phyloP scores from a whole-genome alignment of 1,140 invertebrate genomes.

The Forficula auricularia region DNA sequence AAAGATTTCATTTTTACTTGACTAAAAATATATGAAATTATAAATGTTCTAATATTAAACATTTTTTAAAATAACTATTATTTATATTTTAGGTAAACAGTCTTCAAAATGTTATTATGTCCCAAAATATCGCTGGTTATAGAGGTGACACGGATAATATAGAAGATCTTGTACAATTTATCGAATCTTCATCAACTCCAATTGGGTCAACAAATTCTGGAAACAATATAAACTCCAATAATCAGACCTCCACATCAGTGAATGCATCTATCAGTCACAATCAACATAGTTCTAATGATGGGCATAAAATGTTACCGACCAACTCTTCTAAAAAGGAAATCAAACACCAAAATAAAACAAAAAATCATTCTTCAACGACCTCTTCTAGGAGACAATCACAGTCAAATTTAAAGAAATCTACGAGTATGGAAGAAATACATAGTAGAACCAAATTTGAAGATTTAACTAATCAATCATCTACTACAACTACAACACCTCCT shows the following conservation, averaged over 20 bases:
- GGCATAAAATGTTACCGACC: neutral
- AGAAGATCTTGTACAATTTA: constrained; percentile 34
- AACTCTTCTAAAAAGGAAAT: neutral
- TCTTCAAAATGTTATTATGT: constrained; percentile 40
- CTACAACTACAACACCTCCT: constrained; percentile 24
- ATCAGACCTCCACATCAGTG: neutral
- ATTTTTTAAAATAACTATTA: too few species aligned
- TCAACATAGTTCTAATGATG: neutral
- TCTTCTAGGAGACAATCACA: too few species aligned
- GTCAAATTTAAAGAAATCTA: constrained; percentile 35
- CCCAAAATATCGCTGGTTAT: constrained; percentile 44
- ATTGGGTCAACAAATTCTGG: constrained; percentile 19
- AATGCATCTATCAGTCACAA: neutral
- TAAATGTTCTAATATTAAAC: too few species aligned
- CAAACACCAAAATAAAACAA: neutral
- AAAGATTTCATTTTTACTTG: too few species aligned
- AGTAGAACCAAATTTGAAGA: constrained; percentile 49
- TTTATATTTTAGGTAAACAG: constrained; percentile 30
- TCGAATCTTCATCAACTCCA: constrained; percentile 29
- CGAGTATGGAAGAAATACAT: constrained; percentile 45
- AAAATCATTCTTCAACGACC: too few species aligned
- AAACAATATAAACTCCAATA: neutral
- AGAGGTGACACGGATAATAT: constrained; percentile 36
- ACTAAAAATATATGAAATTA: too few species aligned
- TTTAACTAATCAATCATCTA: constrained; percentile 26